These are phyloP conservation scores for Nasonia giraulti DNA, from an alignment of 1,140 invertebrate genomes.

Conservation along the genomic window DNA sequence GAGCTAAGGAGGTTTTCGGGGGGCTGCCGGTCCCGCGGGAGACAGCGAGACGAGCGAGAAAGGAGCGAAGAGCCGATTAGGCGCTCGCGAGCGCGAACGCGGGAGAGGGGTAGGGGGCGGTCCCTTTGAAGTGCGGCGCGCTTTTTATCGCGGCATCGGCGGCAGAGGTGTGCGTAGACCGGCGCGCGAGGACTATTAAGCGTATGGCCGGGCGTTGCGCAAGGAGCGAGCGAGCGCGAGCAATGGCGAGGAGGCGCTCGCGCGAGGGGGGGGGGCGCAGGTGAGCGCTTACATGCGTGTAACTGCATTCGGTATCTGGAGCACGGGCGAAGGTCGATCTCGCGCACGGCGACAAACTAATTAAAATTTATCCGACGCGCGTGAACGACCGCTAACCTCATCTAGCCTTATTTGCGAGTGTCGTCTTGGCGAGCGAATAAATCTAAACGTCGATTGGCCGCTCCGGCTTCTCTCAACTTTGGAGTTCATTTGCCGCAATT, in stretches of 20 bases:
- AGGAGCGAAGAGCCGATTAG: neutral
- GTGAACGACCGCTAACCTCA: constrained; percentile 25
- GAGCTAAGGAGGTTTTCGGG: neutral
- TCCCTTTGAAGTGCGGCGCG: constrained; percentile 13
- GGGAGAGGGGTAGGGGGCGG: neutral
- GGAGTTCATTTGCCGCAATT: constrained; percentile 45
- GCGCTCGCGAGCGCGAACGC: neutral
- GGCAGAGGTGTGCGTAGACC: neutral
- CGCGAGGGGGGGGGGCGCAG: neutral
- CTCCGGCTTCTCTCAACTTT: constrained; percentile 7
- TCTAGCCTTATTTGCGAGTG: constrained; percentile 39
- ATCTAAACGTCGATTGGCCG: neutral
- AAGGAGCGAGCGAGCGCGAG: neutral
- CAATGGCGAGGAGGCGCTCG: constrained; percentile 22
- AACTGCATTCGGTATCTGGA: constrained; percentile 43
- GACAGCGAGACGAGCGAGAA: neutral
- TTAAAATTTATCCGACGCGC: constrained; percentile 47
- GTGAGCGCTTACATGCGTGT: too few species aligned
- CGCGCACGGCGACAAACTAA: constrained; percentile 12
- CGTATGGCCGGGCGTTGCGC: constrained; percentile 20
- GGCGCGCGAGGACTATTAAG: neutral
- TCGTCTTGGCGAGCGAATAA: constrained; percentile 16
- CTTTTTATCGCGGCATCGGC: constrained; percentile 10
- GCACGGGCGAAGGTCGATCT: constrained; percentile 45
- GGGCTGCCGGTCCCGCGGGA: neutral